These are phyloP conservation scores for Manis crassicaudata DNA, from an alignment of 2,797 vertebrate genomes.

Conservation along the genomic window DNA sequence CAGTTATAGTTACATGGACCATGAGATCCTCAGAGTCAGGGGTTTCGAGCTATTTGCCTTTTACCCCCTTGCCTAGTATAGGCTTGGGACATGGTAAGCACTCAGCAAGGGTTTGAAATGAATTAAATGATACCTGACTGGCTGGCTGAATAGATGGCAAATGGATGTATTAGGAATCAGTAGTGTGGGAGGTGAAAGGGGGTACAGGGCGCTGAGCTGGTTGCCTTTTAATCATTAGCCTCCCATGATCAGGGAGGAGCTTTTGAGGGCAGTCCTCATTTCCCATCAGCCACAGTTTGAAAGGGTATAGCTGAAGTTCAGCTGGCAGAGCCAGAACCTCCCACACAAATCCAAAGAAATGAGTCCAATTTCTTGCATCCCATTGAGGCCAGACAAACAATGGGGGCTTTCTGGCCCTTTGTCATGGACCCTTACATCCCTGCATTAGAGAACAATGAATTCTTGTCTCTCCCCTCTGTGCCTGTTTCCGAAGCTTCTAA, in stretches of 20 bases:
- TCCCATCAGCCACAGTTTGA: not conserved
- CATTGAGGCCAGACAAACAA: conserved; percentile 49
- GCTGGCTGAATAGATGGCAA: not conserved
- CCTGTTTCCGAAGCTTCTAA: not conserved
- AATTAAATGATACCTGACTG: not conserved
- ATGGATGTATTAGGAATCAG: not conserved
- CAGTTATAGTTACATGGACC: fast-evolving
- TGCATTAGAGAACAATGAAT: conserved; percentile 28
- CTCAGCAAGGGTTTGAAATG: not conserved
- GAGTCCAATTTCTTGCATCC: conserved; percentile 24
- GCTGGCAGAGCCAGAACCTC: conserved; percentile 26
- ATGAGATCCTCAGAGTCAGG: not conserved
- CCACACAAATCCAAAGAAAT: conserved; percentile 47
- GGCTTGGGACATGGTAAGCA: not conserved
- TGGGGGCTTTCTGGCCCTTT: not conserved
- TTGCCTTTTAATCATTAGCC: not conserved
- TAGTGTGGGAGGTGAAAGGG: not conserved
- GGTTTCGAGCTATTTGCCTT: not conserved
- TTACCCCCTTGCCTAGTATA: not conserved
- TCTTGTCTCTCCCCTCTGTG: not conserved
- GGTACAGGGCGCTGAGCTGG: not conserved
- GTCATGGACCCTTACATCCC: not conserved
- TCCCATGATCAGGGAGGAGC: not conserved
- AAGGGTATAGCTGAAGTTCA: not conserved
- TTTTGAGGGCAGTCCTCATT: not conserved